A percentile compares a stretch with the other conserved stretches of the same genome.
Evolutionary conservation across 2,797 vertebrate species (phyloP).

Genomic region (Urocyon cinereoargenteus): DNA sequence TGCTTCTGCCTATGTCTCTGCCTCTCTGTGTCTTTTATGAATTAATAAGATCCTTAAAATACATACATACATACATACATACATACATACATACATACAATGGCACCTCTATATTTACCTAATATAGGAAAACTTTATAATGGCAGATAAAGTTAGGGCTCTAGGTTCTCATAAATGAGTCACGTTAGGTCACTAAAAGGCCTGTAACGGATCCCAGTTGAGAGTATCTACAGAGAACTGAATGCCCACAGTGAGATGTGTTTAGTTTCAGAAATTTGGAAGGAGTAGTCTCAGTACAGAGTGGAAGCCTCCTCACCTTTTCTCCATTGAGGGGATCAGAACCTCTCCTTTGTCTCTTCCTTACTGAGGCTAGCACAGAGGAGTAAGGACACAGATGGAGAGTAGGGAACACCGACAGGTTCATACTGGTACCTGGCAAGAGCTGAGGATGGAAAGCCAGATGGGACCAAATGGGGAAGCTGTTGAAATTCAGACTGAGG

Average conservation of each 20-base stretch:
- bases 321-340: neutral
- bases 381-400: neutral
- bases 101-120: neutral
- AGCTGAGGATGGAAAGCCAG: neutral
- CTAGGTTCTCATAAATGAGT: neutral
- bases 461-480: neutral
- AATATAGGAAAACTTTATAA: neutral
- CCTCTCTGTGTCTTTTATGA: too few species aligned
- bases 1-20: too few species aligned
- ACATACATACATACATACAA: too few species aligned
- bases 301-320: neutral
- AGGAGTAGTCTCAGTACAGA: neutral
- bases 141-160: neutral
- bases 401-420: neutral
- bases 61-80: too few species aligned
- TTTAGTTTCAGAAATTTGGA: slow-evolving; percentile 26
- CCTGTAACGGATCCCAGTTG: neutral
- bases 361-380: neutral
- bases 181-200: neutral
- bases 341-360: neutral
- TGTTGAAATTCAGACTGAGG: neutral
- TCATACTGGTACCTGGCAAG: neutral
- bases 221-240: neutral
- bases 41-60: too few species aligned
- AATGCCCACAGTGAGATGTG: neutral